A percentile compares a stretch with the other conserved stretches of the same genome.
phyloP scores from a whole-genome alignment of 2,888 invertebrate species.

The Capitulum mitella region DNA sequence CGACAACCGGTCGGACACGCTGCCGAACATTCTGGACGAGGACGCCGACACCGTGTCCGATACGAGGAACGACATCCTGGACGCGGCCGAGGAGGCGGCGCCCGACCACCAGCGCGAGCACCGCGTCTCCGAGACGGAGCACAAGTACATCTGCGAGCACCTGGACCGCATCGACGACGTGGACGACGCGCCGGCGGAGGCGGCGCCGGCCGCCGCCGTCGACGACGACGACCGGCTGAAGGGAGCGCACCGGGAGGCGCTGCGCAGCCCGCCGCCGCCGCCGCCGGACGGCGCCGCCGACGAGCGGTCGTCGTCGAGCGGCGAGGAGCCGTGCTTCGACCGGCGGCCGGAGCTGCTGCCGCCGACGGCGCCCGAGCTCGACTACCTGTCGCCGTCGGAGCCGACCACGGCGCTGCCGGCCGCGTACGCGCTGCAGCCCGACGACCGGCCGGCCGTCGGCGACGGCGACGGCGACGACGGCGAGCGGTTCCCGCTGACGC shows the following conservation, averaged over 20 bases:
- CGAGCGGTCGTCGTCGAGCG: constrained; percentile 35
- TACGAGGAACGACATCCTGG: neutral
- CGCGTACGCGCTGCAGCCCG: neutral
- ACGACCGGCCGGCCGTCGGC: neutral
- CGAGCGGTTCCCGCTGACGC: neutral
- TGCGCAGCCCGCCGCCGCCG: constrained; percentile 29
- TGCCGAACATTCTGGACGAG: neutral
- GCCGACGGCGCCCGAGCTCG: neutral
- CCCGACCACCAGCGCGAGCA: neutral
- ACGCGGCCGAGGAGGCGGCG: neutral
- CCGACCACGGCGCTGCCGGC: neutral
- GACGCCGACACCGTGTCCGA: neutral
- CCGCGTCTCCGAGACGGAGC: constrained; percentile 6
- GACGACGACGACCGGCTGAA: constrained; percentile 35
- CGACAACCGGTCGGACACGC: neutral
- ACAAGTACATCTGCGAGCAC: constrained; percentile 13
- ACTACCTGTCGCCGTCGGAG: neutral
- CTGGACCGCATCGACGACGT: constrained; percentile 16
- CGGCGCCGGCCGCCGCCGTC: constrained; percentile 32
- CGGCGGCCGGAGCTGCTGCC: neutral
- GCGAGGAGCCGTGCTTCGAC: constrained; percentile 31
- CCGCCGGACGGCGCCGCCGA: constrained; percentile 24
- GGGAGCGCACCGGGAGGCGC: neutral
- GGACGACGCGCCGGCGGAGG: constrained; percentile 32
- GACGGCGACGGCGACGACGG: neutral